Percentiles rank a stretch among this genome's conserved stretches.
phyloP scores from a whole-genome alignment of 2,797 vertebrate genomes.

The Macropodus opercularis region DNA sequence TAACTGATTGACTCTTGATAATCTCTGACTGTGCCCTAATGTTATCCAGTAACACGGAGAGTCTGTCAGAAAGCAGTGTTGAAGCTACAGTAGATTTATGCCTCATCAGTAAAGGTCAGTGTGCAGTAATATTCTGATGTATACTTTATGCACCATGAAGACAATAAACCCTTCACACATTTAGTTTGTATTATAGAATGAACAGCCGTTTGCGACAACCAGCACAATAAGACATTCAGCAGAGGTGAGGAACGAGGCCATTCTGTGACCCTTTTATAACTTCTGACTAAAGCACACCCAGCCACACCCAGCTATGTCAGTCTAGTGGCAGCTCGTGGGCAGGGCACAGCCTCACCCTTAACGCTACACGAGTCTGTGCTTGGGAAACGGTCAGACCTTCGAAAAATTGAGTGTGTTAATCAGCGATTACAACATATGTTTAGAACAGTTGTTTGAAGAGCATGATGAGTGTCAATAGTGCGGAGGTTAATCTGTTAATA shows the following conservation, averaged over 20 bases:
- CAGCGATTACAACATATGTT: no score
- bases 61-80: background rate
- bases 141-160: no score
- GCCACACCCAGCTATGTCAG: slow-evolving; percentile 32
- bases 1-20: background rate
- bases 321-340: background rate
- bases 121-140: background rate
- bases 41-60: no score
- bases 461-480: no score
- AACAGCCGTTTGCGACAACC: background rate
- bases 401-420: background rate
- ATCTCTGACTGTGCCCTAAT: no score
- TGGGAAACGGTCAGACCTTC: background rate
- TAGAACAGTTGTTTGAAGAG: background rate
- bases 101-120: no score
- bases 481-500: background rate
- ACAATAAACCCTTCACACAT: no score
- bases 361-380: background rate
- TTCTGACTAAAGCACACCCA: slow-evolving; percentile 1
- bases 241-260: background rate
- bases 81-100: background rate
- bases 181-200: no score
- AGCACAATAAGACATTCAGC: background rate
- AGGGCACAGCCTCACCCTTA: background rate
- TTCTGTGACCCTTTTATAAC: background rate